Conservation (phyloP, 2,797 vertebrate species). For the Macroramphosus scolopax region DNA sequence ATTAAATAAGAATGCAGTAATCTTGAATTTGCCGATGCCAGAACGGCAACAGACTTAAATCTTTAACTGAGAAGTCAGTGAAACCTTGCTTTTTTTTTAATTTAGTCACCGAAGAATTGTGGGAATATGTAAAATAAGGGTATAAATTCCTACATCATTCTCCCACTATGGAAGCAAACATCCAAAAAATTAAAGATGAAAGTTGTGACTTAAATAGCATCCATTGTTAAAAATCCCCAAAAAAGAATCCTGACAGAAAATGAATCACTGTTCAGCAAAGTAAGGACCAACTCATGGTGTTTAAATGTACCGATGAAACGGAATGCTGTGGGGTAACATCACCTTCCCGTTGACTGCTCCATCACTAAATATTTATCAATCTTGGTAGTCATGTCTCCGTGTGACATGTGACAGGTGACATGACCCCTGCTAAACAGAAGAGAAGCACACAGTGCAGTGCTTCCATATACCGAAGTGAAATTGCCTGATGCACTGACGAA, state of each 20-base stretch:
- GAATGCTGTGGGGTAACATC: background rate
- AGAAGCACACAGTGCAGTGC: conserved; percentile 50
- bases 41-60: too few species aligned
- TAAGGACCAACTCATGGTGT: conserved; percentile 1
- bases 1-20: too few species aligned
- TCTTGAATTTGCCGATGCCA: too few species aligned
- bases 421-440: conserved; percentile 32
- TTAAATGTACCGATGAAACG: background rate
- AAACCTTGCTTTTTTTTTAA: background rate
- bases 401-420: conserved; percentile 1
- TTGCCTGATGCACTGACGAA: conserved; percentile 41
- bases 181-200: background rate
- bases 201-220: background rate
- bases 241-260: background rate
- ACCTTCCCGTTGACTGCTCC: conserved; percentile 1
- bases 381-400: background rate
- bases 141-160: too few species aligned
- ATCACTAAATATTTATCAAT: conserved; percentile 2
- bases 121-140: too few species aligned
- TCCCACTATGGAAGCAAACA: background rate
- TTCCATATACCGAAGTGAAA: conserved; percentile 64
- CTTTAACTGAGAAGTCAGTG: background rate
- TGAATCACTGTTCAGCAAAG: conserved; percentile 2
- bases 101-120: too few species aligned
- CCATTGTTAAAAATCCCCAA: too few species aligned